Evolutionary conservation across 1,140 invertebrate species (phyloP), one percentile per base, ranked within the genome.

Genomic region (Dysdera silvatica): DNA sequence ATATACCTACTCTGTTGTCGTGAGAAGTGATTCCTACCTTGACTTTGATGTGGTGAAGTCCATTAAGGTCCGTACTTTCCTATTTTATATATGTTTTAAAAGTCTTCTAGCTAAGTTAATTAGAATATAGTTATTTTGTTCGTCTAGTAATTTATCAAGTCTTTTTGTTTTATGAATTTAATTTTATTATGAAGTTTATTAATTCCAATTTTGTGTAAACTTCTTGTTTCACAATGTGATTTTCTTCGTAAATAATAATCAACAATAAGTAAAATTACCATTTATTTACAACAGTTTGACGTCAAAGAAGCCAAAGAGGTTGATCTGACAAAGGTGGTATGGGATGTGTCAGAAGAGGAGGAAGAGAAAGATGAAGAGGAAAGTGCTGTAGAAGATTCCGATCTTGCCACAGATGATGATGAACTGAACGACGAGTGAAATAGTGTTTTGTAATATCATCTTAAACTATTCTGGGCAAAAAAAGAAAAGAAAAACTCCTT

Each of bases 1-100:
- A 35, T 98, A 96, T 78, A 89, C 88, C 18, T 95, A 96, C 73
- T 87, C 88, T n/a, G 90, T 98, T 29, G 89, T 90, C 73, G 81
- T 99, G 52, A 79, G 92, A 65, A 93, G 89, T 70, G 97, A 99
- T 80, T 98, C 95, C 5, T 99, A 98, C 76, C 78, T 93, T 62
- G 90, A 90, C 52, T 88, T 92, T 78, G 90, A 94, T 79, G 88
- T 92, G 75, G 83, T 87, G 62, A 84, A 89, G 75, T 90, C 95
- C 74, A 86, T 96, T 71, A 95, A 95, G 79, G 84, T 86, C 70
- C 69, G 41, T 62, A 16, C 37, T 20, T 26, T 33, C 66, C 58
- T 47, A 60, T 67, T 51, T 56, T 66, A 16, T 52, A 4, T 5
- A 52, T 10, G 1, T 2, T 55, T 29, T n/a, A 37, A 37, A 14